A percentile compares a stretch with the other conserved stretches of the same genome.
phyloP scores from a whole-genome alignment of 2,113 vertebrate species.

The Calyptommatus sinebrachiatus region DNA sequence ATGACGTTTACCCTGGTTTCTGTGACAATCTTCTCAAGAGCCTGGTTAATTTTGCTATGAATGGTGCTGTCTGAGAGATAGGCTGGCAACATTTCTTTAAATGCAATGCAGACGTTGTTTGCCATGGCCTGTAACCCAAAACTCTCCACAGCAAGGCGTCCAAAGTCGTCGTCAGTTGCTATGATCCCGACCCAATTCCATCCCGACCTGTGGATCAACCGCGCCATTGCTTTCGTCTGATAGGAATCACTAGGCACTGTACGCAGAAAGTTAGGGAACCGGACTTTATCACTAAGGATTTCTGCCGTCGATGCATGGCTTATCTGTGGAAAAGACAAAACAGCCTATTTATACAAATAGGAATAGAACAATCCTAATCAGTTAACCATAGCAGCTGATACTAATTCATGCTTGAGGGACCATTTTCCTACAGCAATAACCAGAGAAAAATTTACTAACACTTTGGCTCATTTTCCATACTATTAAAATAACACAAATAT shows the following conservation, averaged over 20 bases:
- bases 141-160: constrained; percentile 74
- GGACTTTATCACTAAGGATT: constrained; percentile 85
- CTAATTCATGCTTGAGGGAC: too few relatives aligned
- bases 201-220: constrained; percentile 71
- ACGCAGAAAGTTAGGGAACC: constrained; percentile 85
- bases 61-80: constrained; percentile 71
- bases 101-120: constrained; percentile 83
- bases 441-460: too few relatives aligned
- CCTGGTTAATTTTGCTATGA: constrained; percentile 58
- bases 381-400: not conserved
- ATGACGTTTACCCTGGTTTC: constrained; percentile 80
- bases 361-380: not conserved
- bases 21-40: constrained; percentile 70
- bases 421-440: too few relatives aligned
- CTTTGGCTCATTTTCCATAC: not conserved
- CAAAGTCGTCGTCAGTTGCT: constrained; percentile 84
- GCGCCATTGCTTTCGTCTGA: constrained; percentile 84
- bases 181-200: constrained; percentile 89
- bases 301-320: constrained; percentile 85
- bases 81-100: constrained; percentile 79
- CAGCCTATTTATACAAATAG: constrained; percentile 14
- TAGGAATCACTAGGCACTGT: constrained; percentile 84
- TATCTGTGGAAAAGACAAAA: constrained; percentile 73
- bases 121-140: constrained; percentile 75
- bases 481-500: not conserved